These are phyloP conservation scores for Parnassius orleans DNA, from an alignment of 2,888 invertebrate genomes.

Conservation along the genomic window DNA sequence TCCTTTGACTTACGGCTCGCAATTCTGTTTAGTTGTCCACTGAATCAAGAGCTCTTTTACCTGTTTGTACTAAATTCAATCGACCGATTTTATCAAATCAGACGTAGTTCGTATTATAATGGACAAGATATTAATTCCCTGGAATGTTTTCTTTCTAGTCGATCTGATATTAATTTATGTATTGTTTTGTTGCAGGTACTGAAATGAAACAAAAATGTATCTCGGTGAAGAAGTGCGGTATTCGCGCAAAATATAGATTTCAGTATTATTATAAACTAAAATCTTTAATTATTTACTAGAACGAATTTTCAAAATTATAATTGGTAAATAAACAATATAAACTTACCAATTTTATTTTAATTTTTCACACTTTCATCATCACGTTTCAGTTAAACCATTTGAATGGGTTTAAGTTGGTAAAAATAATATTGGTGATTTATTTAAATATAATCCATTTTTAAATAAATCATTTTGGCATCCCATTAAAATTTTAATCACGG, in stretches of 20 bases:
- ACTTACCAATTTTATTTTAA: too few species aligned
- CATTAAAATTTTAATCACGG: slow-evolving; percentile 19
- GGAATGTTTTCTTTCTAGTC: slow-evolving; percentile 9
- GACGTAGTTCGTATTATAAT: slow-evolving; percentile 32
- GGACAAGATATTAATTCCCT: slow-evolving; percentile 11
- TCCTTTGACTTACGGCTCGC: slow-evolving; percentile 38
- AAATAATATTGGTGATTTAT: too few species aligned
- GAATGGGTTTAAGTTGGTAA: too few species aligned
- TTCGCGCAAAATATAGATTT: too few species aligned
- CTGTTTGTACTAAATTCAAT: slow-evolving; percentile 28
- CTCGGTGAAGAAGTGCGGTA: too few species aligned
- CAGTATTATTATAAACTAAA: too few species aligned
- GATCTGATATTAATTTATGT: slow-evolving; percentile 49
- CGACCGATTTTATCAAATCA: slow-evolving; percentile 29
- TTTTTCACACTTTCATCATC: too few species aligned
- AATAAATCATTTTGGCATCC: neutral
- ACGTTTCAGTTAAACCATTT: too few species aligned
- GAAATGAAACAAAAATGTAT: slow-evolving; percentile 31
- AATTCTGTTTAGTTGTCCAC: slow-evolving; percentile 32
- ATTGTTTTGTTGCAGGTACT: slow-evolving; percentile 68
- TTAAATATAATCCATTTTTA: neutral
- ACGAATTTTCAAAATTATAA: too few species aligned
- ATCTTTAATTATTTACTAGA: too few species aligned
- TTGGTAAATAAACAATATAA: too few species aligned
- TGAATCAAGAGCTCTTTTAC: slow-evolving; percentile 32